These are phyloP conservation scores for Dyspetes luteomarginatus DNA, from an alignment of 2,888 invertebrate species.

Conservation along the genomic window DNA sequence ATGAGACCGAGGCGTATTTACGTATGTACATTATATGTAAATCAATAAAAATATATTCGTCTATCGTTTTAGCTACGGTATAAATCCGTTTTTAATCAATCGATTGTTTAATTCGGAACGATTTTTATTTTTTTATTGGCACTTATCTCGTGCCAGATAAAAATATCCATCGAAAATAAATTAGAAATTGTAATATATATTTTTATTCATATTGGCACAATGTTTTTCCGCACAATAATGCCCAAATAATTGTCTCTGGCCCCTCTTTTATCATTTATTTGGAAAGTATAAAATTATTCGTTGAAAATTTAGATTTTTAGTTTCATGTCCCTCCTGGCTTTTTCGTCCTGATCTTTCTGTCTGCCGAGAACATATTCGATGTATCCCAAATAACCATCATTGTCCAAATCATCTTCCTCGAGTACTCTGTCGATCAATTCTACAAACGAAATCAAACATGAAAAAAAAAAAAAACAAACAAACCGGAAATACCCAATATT, in stretches of 20 bases:
- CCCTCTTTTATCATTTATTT: constrained; percentile 13
- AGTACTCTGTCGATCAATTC: constrained; percentile 94
- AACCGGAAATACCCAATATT: neutral
- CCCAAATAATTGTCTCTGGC: constrained; percentile 41
- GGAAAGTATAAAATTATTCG: constrained; percentile 40
- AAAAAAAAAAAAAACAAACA: neutral
- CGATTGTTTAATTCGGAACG: neutral
- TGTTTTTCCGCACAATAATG: no score
- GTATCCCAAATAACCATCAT: constrained; percentile 94
- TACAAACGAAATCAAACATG: no score
- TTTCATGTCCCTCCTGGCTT: constrained; percentile 64
- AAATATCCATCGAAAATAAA: constrained; percentile 53
- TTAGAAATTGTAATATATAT: no score
- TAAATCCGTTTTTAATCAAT: neutral
- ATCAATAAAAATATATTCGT: constrained; percentile 39
- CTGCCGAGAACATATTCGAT: constrained; percentile 88
- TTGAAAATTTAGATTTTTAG: constrained; percentile 66
- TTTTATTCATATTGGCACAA: no score
- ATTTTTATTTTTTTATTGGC: constrained; percentile 33
- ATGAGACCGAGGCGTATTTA: neutral
- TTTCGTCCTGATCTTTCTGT: constrained; percentile 75
- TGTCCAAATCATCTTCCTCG: constrained; percentile 91
- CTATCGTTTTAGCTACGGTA: constrained; percentile 3
- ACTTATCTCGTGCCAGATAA: constrained; percentile 21
- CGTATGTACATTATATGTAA: neutral